These are phyloP conservation scores for Phyto melanocephala DNA, from an alignment of 2,888 invertebrate genomes.

Conservation along the genomic window DNA sequence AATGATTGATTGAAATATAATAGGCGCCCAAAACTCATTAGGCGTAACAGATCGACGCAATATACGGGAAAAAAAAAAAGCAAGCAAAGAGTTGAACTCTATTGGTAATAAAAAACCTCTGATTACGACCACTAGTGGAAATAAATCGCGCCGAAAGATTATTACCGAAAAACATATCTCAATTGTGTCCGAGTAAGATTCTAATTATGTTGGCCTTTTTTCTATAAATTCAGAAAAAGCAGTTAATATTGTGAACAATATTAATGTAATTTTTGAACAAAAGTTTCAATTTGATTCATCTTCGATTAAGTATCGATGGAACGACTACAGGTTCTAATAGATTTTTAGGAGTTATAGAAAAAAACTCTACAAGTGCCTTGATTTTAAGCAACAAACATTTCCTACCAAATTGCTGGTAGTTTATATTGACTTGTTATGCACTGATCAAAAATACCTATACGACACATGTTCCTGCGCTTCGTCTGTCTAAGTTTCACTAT, in stretches of 20 bases:
- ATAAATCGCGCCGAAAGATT: too few species aligned
- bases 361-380: conserved; percentile 35
- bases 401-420: conserved; percentile 31
- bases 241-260: conserved; percentile 12
- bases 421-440: conserved; percentile 41
- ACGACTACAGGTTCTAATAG: not conserved
- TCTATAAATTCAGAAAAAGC: not conserved
- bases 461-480: conserved; percentile 41
- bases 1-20: too few species aligned
- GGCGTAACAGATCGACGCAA: too few species aligned
- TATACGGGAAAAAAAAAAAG: too few species aligned
- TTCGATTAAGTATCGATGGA: not conserved
- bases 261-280: not conserved
- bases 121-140: too few species aligned
- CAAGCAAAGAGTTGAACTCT: too few species aligned
- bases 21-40: too few species aligned
- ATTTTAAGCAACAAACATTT: conserved; percentile 29
- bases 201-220: conserved; percentile 12
- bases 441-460: conserved; percentile 49
- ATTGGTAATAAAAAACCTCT: too few species aligned
- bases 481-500: conserved; percentile 7
- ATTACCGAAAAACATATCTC: too few species aligned
- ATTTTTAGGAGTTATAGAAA: not conserved
- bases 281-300: conserved; percentile 8
- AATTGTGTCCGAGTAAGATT: too few species aligned